phyloP scores from a whole-genome alignment of 2,113 vertebrate genomes.

The Aptenodytes patagonicus region DNA sequence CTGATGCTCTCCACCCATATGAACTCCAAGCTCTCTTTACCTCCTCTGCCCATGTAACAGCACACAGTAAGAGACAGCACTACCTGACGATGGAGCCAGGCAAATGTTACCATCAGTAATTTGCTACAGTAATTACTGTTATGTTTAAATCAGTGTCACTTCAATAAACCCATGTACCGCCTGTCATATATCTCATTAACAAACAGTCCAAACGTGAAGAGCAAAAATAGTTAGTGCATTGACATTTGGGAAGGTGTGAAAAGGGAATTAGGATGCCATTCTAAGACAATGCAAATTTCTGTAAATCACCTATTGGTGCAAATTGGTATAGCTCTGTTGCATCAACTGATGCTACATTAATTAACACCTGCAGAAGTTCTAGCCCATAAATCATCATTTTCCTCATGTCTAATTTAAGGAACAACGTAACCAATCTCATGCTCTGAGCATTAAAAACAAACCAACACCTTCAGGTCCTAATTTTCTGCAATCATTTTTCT shows the following conservation, averaged over 20 bases:
- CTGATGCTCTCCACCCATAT: background rate
- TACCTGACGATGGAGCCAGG: background rate
- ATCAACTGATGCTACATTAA: background rate
- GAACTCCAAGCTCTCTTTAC: background rate
- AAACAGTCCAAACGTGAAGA: background rate
- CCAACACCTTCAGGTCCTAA: background rate
- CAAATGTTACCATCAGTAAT: background rate
- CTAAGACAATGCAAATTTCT: background rate
- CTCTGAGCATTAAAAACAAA: background rate
- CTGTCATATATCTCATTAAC: background rate
- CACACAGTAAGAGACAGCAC: background rate
- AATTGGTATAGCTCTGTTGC: background rate
- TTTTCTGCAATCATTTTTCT: background rate
- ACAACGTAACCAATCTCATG: background rate
- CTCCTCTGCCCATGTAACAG: background rate
- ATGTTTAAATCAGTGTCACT: background rate
- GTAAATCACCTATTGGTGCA: background rate
- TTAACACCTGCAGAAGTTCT: background rate
- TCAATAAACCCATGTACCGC: background rate
- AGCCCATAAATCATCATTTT: background rate
- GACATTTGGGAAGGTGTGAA: background rate
- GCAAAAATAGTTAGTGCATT: background rate
- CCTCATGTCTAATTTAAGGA: background rate
- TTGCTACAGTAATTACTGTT: background rate
- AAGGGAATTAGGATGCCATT: background rate